Evolutionary conservation across 2,797 vertebrate species (phyloP).

Genomic region (Coilia nasus): DNA sequence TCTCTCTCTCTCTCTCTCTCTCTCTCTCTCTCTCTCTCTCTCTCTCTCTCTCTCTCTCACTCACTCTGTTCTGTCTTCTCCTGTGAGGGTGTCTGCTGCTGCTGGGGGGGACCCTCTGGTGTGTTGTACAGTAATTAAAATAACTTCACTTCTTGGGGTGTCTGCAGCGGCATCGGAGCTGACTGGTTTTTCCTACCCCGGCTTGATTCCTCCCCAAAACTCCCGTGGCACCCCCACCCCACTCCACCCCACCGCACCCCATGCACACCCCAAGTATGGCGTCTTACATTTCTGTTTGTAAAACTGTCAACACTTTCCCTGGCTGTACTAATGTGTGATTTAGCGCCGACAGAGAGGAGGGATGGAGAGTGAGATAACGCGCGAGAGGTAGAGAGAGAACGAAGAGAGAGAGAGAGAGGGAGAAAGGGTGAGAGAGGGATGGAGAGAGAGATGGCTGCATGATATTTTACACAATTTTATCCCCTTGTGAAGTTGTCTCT

Average conservation of each 20-base stretch:
- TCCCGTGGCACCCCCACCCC: constrained; percentile 31
- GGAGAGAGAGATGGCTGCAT: constrained; percentile 68
- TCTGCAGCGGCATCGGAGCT: constrained; percentile 38
- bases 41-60: no score
- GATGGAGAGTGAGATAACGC: constrained; percentile 71
- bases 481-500: constrained; percentile 24
- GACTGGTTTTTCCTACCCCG: neutral
- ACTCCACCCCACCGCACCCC: constrained; percentile 58
- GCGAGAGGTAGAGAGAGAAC: constrained; percentile 57
- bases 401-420: constrained; percentile 67
- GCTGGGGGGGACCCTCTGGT: neutral
- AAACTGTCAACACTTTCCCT: constrained; percentile 82
- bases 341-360: constrained; percentile 79
- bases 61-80: neutral
- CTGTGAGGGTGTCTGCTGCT: neutral
- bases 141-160: constrained; percentile 54
- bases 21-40: neutral
- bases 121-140: constrained; percentile 63
- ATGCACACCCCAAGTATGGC: constrained; percentile 73
- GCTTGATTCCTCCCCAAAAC: constrained; percentile 58
- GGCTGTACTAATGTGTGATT: constrained; percentile 81
- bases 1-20: neutral
- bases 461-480: constrained; percentile 73
- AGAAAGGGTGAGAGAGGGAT: constrained; percentile 61
- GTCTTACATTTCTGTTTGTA: constrained; percentile 82